Conservation (phyloP, 2,888 invertebrate genomes). For the Taphrorychus bicolor region DNA sequence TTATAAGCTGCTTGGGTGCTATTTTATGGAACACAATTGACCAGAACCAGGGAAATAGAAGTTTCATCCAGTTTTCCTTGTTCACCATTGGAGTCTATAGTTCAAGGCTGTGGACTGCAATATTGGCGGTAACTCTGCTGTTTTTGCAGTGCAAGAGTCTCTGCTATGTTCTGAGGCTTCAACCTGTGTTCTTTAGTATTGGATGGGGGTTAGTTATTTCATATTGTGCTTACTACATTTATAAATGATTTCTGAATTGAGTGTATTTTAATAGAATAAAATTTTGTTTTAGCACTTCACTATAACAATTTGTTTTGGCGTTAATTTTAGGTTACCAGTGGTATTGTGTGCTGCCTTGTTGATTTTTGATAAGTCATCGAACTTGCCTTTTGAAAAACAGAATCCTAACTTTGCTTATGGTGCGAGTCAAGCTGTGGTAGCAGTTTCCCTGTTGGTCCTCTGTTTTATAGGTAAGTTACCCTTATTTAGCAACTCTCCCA, state of each 20-base stretch:
- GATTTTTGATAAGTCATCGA: slow-evolving; percentile 61
- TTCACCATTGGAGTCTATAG: slow-evolving; percentile 82
- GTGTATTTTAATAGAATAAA: no score
- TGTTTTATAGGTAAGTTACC: slow-evolving; percentile 74
- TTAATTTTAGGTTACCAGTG: slow-evolving; percentile 67
- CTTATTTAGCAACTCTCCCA: neutral
- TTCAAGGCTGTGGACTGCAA: slow-evolving; percentile 84
- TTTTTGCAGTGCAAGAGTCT: slow-evolving; percentile 84
- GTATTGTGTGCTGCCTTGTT: slow-evolving; percentile 72
- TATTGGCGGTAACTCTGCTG: slow-evolving; percentile 80
- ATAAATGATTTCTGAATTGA: neutral
- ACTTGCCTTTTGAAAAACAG: slow-evolving; percentile 65
- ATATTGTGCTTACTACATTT: neutral
- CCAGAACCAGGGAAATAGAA: slow-evolving; percentile 65
- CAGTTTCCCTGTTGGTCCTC: slow-evolving; percentile 77
- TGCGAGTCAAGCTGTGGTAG: slow-evolving; percentile 77
- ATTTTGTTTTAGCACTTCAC: no score
- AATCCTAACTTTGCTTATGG: slow-evolving; percentile 82
- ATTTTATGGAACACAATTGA: slow-evolving; percentile 74
- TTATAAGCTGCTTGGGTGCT: slow-evolving; percentile 74
- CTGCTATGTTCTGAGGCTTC: slow-evolving; percentile 79
- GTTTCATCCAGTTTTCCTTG: slow-evolving; percentile 78
- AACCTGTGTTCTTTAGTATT: slow-evolving; percentile 70
- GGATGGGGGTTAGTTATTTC: slow-evolving; percentile 65
- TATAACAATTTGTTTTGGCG: neutral